Evolutionary conservation across 2,888 invertebrate genomes (phyloP).

Genomic region (Cyclophora albipunctata): DNA sequence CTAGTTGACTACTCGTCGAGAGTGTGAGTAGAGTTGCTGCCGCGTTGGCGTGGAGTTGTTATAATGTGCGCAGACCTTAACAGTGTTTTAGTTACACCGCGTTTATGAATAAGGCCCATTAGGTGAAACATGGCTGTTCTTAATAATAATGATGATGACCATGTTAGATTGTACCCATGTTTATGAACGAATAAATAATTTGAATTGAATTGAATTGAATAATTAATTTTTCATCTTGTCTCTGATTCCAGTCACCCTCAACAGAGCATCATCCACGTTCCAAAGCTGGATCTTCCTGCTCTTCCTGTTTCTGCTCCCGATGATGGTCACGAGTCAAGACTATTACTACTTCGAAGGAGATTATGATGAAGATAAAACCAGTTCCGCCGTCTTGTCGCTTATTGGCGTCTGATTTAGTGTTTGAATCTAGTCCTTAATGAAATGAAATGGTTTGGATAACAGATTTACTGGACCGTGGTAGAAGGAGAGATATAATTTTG

Average conservation of each 20-base stretch:
- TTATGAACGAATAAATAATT: no score
- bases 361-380: conserved; percentile 25
- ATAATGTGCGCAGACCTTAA: no score
- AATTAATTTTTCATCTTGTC: no score
- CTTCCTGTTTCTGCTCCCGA: conserved; percentile 47
- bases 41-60: no score
- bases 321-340: conserved; percentile 41
- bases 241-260: conserved; percentile 56
- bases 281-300: conserved; percentile 51
- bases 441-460: neutral
- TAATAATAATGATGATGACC: no score
- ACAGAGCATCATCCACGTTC: conserved; percentile 36
- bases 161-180: no score
- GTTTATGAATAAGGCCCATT: no score
- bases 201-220: no score
- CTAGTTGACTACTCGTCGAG: no score
- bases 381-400: conserved; percentile 27
- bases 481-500: neutral
- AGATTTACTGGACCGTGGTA: neutral
- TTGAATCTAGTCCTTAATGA: neutral
- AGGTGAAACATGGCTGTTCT: no score
- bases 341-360: conserved; percentile 29
- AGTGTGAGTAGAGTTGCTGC: no score
- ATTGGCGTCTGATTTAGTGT: conserved; percentile 34
- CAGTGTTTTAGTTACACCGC: no score